A percentile compares a stretch with the other conserved stretches of the same genome.
phyloP scores from a whole-genome alignment of 2,113 vertebrate genomes.

The Dromas ardeola region DNA sequence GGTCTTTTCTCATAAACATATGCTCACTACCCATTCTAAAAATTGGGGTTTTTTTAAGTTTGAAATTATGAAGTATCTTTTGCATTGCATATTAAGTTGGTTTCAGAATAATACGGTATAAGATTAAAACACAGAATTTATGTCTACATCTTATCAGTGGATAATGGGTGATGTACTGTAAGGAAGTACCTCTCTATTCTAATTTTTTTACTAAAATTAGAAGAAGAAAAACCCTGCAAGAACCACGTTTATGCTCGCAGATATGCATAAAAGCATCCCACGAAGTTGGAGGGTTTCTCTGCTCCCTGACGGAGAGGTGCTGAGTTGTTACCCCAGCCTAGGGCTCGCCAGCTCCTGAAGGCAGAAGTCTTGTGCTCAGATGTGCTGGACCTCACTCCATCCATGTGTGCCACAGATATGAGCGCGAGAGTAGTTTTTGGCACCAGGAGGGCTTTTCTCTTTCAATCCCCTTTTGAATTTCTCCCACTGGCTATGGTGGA shows the following conservation, averaged over 20 bases:
- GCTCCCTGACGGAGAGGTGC: rapidly evolving
- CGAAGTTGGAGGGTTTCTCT: background rate
- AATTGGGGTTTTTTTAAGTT: background rate
- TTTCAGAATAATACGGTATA: background rate
- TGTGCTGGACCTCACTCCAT: background rate
- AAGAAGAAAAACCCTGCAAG: background rate
- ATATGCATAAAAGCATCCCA: background rate
- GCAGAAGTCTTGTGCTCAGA: background rate
- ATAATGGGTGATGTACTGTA: background rate
- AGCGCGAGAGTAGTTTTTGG: background rate
- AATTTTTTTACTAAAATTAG: background rate
- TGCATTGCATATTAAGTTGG: background rate
- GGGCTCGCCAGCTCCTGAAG: background rate
- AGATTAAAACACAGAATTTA: background rate
- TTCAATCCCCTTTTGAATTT: background rate
- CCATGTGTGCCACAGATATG: background rate
- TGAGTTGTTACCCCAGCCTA: background rate
- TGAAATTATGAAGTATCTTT: background rate
- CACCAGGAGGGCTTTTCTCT: background rate
- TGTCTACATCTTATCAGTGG: background rate
- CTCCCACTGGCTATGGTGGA: background rate
- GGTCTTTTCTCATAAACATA: background rate
- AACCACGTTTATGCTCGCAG: background rate
- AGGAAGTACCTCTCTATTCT: background rate
- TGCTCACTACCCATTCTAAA: background rate